phyloP scores from a whole-genome alignment of 2,888 invertebrate genomes.

The Sicus ferrugineus region DNA sequence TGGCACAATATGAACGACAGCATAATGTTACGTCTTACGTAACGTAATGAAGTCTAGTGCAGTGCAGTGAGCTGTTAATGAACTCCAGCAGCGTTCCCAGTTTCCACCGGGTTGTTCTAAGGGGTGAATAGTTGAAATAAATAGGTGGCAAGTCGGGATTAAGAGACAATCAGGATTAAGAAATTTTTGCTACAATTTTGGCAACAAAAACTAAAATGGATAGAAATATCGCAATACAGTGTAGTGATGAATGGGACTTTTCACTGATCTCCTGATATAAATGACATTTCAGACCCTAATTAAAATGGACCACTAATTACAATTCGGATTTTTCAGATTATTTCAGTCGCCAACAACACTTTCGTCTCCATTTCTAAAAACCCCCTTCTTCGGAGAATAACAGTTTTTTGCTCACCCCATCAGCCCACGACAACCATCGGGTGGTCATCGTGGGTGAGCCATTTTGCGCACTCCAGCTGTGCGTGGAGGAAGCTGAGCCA shows the following conservation, averaged over 20 bases:
- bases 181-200: too few species aligned
- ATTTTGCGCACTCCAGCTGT: slow-evolving; percentile 9
- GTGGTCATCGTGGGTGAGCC: neutral
- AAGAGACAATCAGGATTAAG: neutral
- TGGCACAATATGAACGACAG: neutral
- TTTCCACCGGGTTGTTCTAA: neutral
- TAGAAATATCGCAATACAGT: too few species aligned
- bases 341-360: too few species aligned
- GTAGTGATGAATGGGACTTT: too few species aligned
- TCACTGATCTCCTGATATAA: too few species aligned
- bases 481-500: slow-evolving; percentile 11
- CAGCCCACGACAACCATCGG: neutral
- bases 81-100: neutral
- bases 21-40: neutral
- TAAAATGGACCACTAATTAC: too few species aligned
- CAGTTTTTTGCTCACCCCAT: too few species aligned
- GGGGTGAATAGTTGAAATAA: neutral
- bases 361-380: too few species aligned
- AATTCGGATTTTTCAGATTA: too few species aligned
- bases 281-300: too few species aligned
- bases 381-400: too few species aligned
- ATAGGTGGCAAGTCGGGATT: neutral
- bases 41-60: neutral
- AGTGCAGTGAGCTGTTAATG: slow-evolving; percentile 16
- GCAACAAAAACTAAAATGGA: too few species aligned